Percentiles rank a stretch among this genome's conserved stretches.
Conservation (phyloP, 2,888 invertebrate genomes). For the Prosapia bicincta region DNA sequence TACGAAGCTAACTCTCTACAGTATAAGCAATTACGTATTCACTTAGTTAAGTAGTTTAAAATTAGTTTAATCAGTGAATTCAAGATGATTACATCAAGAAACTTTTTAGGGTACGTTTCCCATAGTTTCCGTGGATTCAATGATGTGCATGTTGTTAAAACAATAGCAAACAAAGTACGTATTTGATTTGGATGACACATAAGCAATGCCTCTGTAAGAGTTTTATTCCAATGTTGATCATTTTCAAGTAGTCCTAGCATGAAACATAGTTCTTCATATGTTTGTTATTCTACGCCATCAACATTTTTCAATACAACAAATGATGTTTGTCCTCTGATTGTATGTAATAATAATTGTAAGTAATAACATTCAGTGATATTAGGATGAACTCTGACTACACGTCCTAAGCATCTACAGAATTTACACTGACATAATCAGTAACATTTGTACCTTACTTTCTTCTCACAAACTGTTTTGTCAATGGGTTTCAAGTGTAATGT, state of each 20-base stretch:
- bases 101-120: constrained; percentile 38
- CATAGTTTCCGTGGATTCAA: constrained; percentile 38
- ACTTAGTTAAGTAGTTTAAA: too few species aligned
- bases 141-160: constrained; percentile 36
- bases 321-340: constrained; percentile 39
- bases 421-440: too few species aligned
- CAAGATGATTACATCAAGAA: too few species aligned
- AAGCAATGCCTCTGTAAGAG: constrained; percentile 34
- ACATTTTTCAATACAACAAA: constrained; percentile 42
- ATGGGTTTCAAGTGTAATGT: constrained; percentile 36
- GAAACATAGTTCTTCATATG: constrained; percentile 46
- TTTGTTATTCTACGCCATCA: constrained; percentile 40
- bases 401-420: constrained; percentile 37
- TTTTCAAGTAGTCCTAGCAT: constrained; percentile 41
- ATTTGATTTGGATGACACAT: constrained; percentile 27
- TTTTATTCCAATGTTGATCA: constrained; percentile 40
- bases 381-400: constrained; percentile 40
- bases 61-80: too few species aligned
- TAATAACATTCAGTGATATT: constrained; percentile 37
- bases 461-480: constrained; percentile 27
- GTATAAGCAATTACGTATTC: too few species aligned
- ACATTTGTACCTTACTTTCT: constrained; percentile 27
- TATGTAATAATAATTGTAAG: constrained; percentile 36
- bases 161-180: constrained; percentile 39
- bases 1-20: too few species aligned